These are phyloP conservation scores for Crepidodera aurea DNA, from an alignment of 2,888 invertebrate genomes.

Conservation along the genomic window DNA sequence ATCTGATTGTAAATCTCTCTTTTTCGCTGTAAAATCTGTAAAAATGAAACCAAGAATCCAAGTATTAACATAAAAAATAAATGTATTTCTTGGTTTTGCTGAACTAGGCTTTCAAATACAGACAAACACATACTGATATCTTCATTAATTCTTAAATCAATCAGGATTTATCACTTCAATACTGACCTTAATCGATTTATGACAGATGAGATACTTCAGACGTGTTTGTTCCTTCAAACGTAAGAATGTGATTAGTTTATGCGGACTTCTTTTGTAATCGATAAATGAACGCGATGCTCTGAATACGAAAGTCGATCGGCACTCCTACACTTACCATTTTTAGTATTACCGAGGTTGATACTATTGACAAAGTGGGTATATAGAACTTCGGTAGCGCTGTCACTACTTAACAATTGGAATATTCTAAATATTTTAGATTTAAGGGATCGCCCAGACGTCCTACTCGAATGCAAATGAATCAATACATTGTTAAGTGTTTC, in stretches of 20 bases:
- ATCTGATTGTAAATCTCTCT: no score
- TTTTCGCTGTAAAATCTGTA: no score
- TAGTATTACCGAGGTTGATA: slow-evolving; percentile 36
- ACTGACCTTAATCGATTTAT: slow-evolving; percentile 1
- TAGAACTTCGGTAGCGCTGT: slow-evolving; percentile 21
- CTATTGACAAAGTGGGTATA: slow-evolving; percentile 34
- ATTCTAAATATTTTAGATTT: slow-evolving; percentile 21
- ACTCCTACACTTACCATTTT: slow-evolving; percentile 40
- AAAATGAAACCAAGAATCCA: no score
- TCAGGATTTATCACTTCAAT: background rate
- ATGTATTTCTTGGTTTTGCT: no score
- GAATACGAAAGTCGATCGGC: slow-evolving; percentile 37
- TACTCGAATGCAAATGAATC: slow-evolving; percentile 17
- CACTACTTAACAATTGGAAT: slow-evolving; percentile 15
- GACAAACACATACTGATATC: no score
- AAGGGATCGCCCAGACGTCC: slow-evolving; percentile 22
- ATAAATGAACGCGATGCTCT: slow-evolving; percentile 28
- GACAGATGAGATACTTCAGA: background rate
- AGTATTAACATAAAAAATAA: no score
- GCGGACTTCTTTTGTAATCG: slow-evolving; percentile 20
- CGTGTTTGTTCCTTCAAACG: background rate
- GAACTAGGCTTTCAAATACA: no score
- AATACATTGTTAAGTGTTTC: background rate
- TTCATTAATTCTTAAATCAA: no score
- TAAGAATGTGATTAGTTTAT: background rate